Evolutionary conservation across 2,113 vertebrate species (phyloP).

Genomic region (Upupa epops): DNA sequence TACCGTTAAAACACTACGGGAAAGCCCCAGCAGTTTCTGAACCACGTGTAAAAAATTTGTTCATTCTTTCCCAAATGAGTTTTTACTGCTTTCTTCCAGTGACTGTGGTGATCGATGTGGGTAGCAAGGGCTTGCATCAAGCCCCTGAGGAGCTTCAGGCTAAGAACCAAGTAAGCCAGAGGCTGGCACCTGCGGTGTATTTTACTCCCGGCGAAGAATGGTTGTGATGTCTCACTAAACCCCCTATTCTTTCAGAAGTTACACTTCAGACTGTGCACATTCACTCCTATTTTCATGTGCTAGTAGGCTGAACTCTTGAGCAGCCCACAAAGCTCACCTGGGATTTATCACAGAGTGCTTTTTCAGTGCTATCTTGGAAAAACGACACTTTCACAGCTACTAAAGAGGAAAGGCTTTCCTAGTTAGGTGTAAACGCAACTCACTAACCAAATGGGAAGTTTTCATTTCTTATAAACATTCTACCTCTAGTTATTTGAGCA

Average conservation of each 20-base stretch:
- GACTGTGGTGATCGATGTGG: neutral
- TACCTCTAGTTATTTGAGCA: neutral
- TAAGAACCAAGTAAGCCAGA: neutral
- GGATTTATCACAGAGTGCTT: no score
- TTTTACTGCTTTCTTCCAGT: neutral
- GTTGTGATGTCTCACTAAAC: neutral
- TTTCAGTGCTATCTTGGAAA: neutral
- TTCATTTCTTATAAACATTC: neutral
- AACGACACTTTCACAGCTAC: neutral
- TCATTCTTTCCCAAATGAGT: rapidly evolving
- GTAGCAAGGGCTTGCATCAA: neutral
- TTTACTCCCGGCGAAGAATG: neutral
- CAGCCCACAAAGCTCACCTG: neutral
- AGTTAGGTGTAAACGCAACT: neutral
- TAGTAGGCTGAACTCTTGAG: rapidly evolving
- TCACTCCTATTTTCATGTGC: neutral
- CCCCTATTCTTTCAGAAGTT: no score
- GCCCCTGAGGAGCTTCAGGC: neutral
- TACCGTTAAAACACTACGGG: neutral
- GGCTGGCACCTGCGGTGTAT: rapidly evolving
- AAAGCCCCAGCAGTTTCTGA: neutral
- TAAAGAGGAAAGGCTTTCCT: neutral
- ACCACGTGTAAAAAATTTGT: neutral
- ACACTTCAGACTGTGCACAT: neutral
- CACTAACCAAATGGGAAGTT: neutral